Conservation (phyloP, 1,140 invertebrate species). For the Rhysida immarginata region DNA sequence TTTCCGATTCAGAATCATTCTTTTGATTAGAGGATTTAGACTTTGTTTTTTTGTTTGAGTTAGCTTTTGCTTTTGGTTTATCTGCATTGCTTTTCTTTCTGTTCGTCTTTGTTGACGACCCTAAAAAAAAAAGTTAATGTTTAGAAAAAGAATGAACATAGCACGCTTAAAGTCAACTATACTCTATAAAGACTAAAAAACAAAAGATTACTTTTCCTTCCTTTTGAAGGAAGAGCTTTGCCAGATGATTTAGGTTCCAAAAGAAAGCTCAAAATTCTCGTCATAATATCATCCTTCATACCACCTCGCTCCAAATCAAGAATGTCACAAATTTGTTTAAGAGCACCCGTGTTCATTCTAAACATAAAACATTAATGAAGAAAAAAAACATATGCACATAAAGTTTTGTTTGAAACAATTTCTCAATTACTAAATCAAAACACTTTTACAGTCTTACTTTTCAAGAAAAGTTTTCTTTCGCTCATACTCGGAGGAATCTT, state of each 20-base stretch:
- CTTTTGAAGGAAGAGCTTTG: constrained; percentile 18
- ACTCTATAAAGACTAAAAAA: too few relatives aligned
- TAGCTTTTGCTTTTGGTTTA: constrained; percentile 10
- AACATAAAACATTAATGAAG: background rate
- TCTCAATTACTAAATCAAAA: background rate
- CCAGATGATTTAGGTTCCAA: constrained; percentile 24
- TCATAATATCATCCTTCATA: constrained; percentile 25
- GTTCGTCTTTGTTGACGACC: constrained; percentile 12
- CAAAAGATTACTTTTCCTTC: constrained; percentile 5
- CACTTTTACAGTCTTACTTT: constrained; percentile 29
- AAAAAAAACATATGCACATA: background rate
- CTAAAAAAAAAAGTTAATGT: background rate
- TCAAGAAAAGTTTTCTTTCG: constrained; percentile 23
- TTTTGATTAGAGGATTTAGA: constrained; percentile 3
- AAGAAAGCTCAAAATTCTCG: constrained; percentile 25
- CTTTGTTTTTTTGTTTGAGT: constrained; percentile 13
- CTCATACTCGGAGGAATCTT: constrained; percentile 26
- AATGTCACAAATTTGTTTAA: constrained; percentile 26
- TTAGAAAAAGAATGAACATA: background rate
- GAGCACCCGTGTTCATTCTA: constrained; percentile 3
- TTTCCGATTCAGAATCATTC: background rate
- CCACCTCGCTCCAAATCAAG: constrained; percentile 25
- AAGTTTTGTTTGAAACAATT: background rate
- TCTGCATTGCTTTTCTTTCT: constrained; percentile 11
- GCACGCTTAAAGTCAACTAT: too few relatives aligned